Base-by-base conservation (phyloP, 1,140 invertebrate genomes). In the Microplitis demolitor region DNA sequence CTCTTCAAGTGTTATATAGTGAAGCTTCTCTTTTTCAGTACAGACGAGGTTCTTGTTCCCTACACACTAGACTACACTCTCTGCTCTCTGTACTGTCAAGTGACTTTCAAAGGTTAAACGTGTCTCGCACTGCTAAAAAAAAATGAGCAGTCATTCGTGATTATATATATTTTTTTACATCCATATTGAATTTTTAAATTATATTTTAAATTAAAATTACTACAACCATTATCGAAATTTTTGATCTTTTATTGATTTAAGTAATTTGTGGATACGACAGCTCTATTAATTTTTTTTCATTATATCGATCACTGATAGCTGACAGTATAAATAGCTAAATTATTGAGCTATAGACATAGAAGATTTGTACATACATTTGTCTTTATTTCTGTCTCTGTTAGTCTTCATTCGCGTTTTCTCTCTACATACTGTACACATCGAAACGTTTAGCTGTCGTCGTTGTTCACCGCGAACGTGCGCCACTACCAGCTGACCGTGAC, bases 401-500 rank as follows among this genome's bases (percentile, higher is more conserved):
- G n/a, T 66, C 37, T n/a, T n/a, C 14, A 24, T 66, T 50, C 33
- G 37, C 31, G 14, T 33, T 35, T 63, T 63, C 63, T 51, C 31
- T 3, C 16, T 66, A 11, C 37, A 66, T 51, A 13, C 9, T 50
- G 31, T 39, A 14, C 39, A 54, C 53, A 16, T 54, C 53, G 9
- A n/a, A 16, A 6, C 53, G 61, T 66, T 51, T 61, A 34, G 34
- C 24, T 72, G 71, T 33, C 60, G 63, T 66, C 62, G 54, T 60
- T 64, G 60, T 69, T 51, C 16, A 54, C 69, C 60, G 50, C 69
- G 79, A 78, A 82, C 77, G 77, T 77, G 69, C 71, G 77, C 76
- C 62, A 78, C 77, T 80, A 79, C 78, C 78, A 77, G 78, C 79
- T 82, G 80, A 76, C 80, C 80, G 76, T 83, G 79, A 83, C 79